Evolutionary conservation across 92 coral and sea anemone genomes (phyloP), one percentile per base, ranked within the genome.

Genomic region (Epizoanthus scotinus): DNA sequence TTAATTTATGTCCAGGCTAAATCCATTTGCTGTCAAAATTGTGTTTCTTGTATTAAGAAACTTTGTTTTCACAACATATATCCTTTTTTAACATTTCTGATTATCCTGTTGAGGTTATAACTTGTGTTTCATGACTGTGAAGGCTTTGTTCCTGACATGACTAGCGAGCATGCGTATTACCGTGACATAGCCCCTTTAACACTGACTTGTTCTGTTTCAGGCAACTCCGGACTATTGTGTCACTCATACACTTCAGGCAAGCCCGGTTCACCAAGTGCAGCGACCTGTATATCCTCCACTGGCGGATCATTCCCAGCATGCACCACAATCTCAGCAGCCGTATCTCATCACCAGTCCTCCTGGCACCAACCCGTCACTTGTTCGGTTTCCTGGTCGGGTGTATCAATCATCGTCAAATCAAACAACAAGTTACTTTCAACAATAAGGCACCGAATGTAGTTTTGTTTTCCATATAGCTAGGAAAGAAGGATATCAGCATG

Each of bases 291-390:
- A 67, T 36, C 73, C 52, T 20, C 73, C 40, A 19, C 0, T 64
- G 47, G 69, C 69, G 1, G 69, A 64, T 14, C 69, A 25, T 3
- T 64, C 69, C 69, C 69, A 64, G n/a, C 69, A 64, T 64, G 19
- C 69, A 64, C 56, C 26, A 20, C 65, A 73, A 66, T 36, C 50
- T 3, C 68, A 62, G 19, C 80, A 75, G 20, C 68, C 81, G 3
- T 75, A 58, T 24, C 81, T 75, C 81, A 28, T 75, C 44, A 75
- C 81, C 68, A 75, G 81, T 36, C 81, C 68, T 75, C 81, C 81
- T 8, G 81, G 81, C 47, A 40, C 54, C 57, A 75, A 75, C 68
- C 81, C 81, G 8, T 75, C 81, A 6, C 81, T 75, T 36, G 81
- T 75, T 7, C 81, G 81, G 18, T 75, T 75, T 38, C 81, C 81